A percentile compares a stretch with the other conserved stretches of the same genome.
These are phyloP conservation scores for Isichthys henryi DNA, from an alignment of 2,113 vertebrate genomes.

Conservation along the genomic window DNA sequence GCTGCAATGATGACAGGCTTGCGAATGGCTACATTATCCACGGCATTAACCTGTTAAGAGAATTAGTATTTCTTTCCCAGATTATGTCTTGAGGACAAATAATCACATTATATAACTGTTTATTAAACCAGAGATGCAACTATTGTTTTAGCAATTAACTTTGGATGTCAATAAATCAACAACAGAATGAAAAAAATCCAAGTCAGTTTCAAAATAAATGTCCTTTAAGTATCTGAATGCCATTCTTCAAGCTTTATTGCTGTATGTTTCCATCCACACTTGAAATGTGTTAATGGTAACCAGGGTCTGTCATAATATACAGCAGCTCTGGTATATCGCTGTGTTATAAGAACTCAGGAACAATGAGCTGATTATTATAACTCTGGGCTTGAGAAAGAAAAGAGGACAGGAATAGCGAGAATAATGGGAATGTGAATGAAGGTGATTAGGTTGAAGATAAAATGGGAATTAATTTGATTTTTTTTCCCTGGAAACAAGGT, in stretches of 20 bases:
- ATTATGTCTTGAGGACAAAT: background rate
- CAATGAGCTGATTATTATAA: constrained; percentile 18
- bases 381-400: background rate
- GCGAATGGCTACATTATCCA: background rate
- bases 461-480: constrained; percentile 22
- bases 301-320: background rate
- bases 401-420: background rate
- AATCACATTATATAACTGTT: background rate
- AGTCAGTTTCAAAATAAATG: background rate
- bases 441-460: constrained; percentile 18
- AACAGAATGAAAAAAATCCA: background rate
- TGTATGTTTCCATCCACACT: background rate
- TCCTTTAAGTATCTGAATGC: background rate
- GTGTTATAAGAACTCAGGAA: background rate
- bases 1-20: background rate
- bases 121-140: background rate
- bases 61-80: background rate
- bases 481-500: constrained; percentile 10
- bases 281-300: background rate
- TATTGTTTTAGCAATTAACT: background rate
- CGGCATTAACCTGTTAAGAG: background rate
- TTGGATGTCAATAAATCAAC: background rate
- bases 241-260: background rate
- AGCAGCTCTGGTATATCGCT: background rate
- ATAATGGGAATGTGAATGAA: constrained; percentile 16